These are phyloP conservation scores for Apoderus coryli DNA, from an alignment of 2,888 invertebrate species.

Conservation along the genomic window DNA sequence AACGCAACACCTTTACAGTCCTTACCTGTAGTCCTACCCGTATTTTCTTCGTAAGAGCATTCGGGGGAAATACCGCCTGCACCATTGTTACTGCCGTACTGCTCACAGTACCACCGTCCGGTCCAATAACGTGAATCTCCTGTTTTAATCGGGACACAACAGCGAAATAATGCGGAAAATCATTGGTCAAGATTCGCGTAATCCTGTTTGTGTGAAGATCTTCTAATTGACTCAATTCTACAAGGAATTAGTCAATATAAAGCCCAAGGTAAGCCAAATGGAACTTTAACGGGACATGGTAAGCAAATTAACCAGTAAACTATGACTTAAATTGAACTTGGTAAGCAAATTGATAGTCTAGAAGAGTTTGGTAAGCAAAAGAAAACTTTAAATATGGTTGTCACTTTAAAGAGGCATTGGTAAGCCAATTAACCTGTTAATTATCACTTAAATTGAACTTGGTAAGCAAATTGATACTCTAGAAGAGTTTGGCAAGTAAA, in stretches of 20 bases:
- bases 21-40: constrained; percentile 88
- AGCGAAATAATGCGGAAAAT: constrained; percentile 97
- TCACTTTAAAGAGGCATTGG: too few species aligned
- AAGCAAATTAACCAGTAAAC: too few species aligned
- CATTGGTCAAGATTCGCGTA: constrained; percentile 85
- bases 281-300: background rate
- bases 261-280: constrained; percentile 7
- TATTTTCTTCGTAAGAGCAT: constrained; percentile 97
- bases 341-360: too few species aligned
- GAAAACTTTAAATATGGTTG: too few species aligned
- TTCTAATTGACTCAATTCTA: constrained; percentile 63
- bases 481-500: too few species aligned
- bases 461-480: too few species aligned
- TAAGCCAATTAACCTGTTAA: too few species aligned
- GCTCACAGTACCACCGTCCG: constrained; percentile 93
- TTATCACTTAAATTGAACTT: too few species aligned
- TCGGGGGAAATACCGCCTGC: constrained; percentile 76
- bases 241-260: constrained; percentile 12
- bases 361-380: too few species aligned
- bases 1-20: too few species aligned
- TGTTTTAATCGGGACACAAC: constrained; percentile 89
- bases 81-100: constrained; percentile 86
- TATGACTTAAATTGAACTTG: too few species aligned
- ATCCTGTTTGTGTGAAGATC: constrained; percentile 81
- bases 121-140: constrained; percentile 93